These are phyloP conservation scores for Pediacus dermestoides DNA, from an alignment of 2,888 invertebrate species.

Conservation along the genomic window DNA sequence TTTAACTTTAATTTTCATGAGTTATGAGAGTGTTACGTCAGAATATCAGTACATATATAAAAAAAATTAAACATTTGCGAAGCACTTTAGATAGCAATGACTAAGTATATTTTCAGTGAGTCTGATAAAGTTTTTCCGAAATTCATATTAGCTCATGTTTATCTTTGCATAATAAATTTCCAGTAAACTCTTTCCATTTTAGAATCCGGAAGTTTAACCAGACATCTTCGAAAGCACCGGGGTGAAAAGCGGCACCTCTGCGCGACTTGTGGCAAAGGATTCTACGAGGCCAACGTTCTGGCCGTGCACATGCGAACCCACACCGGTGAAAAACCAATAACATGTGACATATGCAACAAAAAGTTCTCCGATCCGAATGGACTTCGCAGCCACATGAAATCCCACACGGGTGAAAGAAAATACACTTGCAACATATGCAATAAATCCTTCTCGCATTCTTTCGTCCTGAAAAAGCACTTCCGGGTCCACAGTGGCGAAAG, in stretches of 20 bases:
- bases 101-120: no score
- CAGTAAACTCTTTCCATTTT: no score
- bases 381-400: constrained; percentile 38
- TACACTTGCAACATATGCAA: constrained; percentile 37
- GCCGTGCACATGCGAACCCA: constrained; percentile 41
- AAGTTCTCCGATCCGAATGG: constrained; percentile 42
- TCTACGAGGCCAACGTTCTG: constrained; percentile 43
- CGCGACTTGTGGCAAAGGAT: constrained; percentile 41
- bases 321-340: constrained; percentile 42
- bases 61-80: no score
- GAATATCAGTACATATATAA: no score
- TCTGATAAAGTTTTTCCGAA: no score
- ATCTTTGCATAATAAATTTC: no score
- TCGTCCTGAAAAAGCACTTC: constrained; percentile 40
- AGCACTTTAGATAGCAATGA: no score
- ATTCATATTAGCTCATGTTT: no score
- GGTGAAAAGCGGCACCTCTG: constrained; percentile 44
- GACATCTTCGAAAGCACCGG: constrained; percentile 41
- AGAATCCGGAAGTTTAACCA: constrained; percentile 41
- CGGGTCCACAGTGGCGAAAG: constrained; percentile 40
- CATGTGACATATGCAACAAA: constrained; percentile 37
- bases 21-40: no score
- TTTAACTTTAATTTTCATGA: no score
- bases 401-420: constrained; percentile 41
- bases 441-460: constrained; percentile 41